Base-by-base conservation (phyloP, 1,140 invertebrate species). In the Sycophila sp. region DNA sequence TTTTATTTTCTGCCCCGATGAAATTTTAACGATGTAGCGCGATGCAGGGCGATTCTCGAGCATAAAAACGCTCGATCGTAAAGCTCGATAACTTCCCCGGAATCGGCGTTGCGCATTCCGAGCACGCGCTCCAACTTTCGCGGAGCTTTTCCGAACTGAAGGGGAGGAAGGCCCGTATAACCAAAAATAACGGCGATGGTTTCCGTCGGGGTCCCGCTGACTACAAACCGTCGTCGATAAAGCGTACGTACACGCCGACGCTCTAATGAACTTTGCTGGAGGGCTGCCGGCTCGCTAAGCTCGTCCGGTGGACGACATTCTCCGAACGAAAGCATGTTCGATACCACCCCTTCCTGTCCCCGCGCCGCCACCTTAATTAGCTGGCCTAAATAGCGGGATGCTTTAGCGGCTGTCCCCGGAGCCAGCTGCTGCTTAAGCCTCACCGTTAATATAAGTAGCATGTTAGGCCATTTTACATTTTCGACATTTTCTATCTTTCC, bases 201-300 rank as follows among this genome's bases (percentile, higher is more conserved):
- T 19, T 19, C 40, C 2, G 4, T 53, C 49, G 49, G 10, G 30
- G 15, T 4, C 8, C 24, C 28, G 53, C 19, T 45, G n/a, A 56
- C 22, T 47, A 59, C 28, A 49, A 59, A 68, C n/a, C 38, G 49
- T 26, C 17, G 64, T n/a, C 36, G 24, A 56, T 66, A 56, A 56
- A 56, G n/a, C 10, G 45, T 22, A 22, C 17, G 45, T 34, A 19
- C 47, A 17, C 17, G 32, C 13, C n/a, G n/a, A n/a, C n/a, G n/a
- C 22, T 40, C 42, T 66, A 40, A 55, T 66, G 49, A 55, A 55
- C 32, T 66, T 66, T 42, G 15, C 32, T n/a, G n/a, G 7, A 22
- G 26, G 17, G 17, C 59, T 8, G 5, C 13, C n/a, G 17, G 13
- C 28, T 13, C n/a, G 15, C 2, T 26, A 8, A 51, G 47, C 47